These are phyloP conservation scores for Philotrypesis tridentata DNA, from an alignment of 1,140 invertebrate genomes.

Conservation along the genomic window DNA sequence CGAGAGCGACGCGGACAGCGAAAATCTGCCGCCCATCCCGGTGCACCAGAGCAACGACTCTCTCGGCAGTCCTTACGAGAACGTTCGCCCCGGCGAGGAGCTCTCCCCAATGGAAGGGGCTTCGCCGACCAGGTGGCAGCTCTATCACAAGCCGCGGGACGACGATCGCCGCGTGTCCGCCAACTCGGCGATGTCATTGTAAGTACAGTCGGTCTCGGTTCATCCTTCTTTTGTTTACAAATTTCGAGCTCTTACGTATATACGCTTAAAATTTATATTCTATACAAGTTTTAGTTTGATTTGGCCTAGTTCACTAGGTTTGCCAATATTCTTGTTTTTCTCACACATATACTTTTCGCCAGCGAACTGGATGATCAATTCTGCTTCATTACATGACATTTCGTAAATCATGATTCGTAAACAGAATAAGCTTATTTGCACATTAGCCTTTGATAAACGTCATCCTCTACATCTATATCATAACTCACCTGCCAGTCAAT, in stretches of 20 bases:
- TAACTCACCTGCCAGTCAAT: neutral
- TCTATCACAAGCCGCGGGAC: constrained; percentile 75
- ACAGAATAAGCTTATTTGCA: neutral
- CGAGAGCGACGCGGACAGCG: constrained; percentile 75
- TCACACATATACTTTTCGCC: too few relatives aligned
- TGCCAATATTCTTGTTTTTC: neutral
- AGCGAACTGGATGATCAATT: too few relatives aligned
- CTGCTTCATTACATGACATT: neutral
- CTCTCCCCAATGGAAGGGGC: constrained; percentile 73
- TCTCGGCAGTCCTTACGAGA: constrained; percentile 80
- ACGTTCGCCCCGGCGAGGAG: constrained; percentile 75
- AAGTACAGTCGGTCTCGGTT: constrained; percentile 63
- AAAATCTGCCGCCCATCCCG: constrained; percentile 76
- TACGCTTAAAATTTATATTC: neutral
- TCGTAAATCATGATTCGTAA: neutral
- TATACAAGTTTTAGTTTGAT: neutral
- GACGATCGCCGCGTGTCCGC: constrained; percentile 76
- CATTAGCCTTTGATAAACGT: neutral
- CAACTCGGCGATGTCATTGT: constrained; percentile 77
- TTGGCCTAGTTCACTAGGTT: too few relatives aligned
- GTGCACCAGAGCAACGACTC: constrained; percentile 75
- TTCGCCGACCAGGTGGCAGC: constrained; percentile 78
- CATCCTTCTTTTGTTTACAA: neutral
- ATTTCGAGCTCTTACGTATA: neutral
- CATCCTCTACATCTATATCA: neutral